These are phyloP conservation scores for Galaxea fascicularis DNA, from an alignment of 92 coral and sea anemone genomes.

Conservation along the genomic window DNA sequence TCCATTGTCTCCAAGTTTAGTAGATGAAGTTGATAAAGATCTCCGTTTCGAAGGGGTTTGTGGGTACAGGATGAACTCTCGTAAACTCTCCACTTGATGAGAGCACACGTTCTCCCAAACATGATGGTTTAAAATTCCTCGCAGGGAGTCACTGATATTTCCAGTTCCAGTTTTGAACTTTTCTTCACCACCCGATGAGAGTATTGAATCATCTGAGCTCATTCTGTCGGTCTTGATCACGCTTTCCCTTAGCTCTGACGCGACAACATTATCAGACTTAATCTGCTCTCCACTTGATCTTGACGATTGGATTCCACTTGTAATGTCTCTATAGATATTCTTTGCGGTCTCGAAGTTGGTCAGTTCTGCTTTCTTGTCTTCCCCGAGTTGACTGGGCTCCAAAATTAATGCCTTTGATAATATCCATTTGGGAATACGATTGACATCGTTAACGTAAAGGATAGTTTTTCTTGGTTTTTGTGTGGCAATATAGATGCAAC, in stretches of 20 bases:
- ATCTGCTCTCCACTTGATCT: not conserved
- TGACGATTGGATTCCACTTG: not conserved
- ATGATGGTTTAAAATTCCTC: conserved; percentile 62
- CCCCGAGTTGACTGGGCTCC: not conserved
- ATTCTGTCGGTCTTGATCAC: not conserved
- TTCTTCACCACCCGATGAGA: not conserved
- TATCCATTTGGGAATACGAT: not conserved
- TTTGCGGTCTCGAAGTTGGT: not conserved
- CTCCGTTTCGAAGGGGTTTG: conserved; percentile 66
- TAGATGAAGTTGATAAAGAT: conserved; percentile 42
- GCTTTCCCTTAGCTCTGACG: not conserved
- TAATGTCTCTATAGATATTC: not conserved
- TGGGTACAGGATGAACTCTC: conserved; percentile 78
- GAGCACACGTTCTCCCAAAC: conserved; percentile 77
- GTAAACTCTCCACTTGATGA: conserved; percentile 67
- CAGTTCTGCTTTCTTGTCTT: not conserved
- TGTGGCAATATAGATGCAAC: conserved; percentile 12
- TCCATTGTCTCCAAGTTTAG: conserved; percentile 42
- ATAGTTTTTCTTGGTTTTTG: conserved; percentile 13
- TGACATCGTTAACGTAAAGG: not conserved
- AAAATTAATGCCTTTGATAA: not conserved
- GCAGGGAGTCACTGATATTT: not conserved
- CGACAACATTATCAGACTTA: not conserved
- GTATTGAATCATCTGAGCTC: not conserved
- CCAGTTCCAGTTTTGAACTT: not conserved